These are phyloP conservation scores for Rallus limicola DNA, from an alignment of 2,113 vertebrate genomes.

Conservation along the genomic window DNA sequence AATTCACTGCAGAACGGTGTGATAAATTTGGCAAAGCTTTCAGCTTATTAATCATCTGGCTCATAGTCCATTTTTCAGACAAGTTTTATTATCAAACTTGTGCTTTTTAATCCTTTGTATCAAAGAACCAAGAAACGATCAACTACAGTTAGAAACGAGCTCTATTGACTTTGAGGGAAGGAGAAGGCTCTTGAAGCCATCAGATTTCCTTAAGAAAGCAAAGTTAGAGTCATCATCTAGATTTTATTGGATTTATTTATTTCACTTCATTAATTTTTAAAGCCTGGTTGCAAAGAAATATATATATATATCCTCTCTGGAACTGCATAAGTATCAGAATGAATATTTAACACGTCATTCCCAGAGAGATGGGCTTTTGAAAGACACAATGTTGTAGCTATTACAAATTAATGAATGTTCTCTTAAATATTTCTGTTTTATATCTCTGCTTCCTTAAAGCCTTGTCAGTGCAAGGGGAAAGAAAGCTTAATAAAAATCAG, in stretches of 20 bases:
- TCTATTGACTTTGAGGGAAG: neutral
- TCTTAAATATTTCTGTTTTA: neutral
- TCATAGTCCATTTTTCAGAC: slow-evolving; percentile 17
- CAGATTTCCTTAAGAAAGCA: neutral
- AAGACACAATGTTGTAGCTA: neutral
- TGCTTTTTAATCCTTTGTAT: slow-evolving; percentile 45
- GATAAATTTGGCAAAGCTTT: neutral
- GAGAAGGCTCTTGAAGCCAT: neutral
- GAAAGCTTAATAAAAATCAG: neutral
- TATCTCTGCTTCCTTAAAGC: neutral
- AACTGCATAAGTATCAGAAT: neutral
- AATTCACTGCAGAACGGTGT: neutral
- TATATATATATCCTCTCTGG: neutral
- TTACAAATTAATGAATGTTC: neutral
- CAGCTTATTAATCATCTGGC: neutral
- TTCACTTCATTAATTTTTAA: neutral
- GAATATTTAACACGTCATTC: neutral
- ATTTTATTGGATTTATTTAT: neutral
- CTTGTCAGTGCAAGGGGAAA: neutral
- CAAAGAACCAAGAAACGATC: neutral
- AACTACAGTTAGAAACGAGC: slow-evolving; percentile 3
- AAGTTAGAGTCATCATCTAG: neutral
- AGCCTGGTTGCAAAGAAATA: neutral
- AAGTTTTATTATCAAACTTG: slow-evolving; percentile 7
- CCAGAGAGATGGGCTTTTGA: neutral